These are phyloP conservation scores for Zootermopsis nevadensis DNA, from an alignment of 2,888 invertebrate species.

Conservation along the genomic window DNA sequence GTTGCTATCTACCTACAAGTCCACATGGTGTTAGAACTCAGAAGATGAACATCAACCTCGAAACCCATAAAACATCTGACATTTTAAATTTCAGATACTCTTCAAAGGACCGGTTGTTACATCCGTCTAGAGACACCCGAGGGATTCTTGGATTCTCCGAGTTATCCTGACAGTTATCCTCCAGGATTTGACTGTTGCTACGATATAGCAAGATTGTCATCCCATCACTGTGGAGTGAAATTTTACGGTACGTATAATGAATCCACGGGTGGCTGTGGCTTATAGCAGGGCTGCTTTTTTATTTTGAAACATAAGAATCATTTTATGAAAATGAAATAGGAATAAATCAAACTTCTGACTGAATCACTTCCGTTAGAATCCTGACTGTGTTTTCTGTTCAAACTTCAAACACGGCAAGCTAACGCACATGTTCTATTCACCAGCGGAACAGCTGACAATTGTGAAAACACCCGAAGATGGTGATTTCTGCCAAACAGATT, in stretches of 20 bases:
- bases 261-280: background rate
- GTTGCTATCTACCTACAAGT: no score
- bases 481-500: conserved; percentile 57
- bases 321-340: no score
- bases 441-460: conserved; percentile 57
- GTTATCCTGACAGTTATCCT: conserved; percentile 56
- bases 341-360: no score
- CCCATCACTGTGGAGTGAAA: conserved; percentile 56
- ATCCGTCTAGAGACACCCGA: conserved; percentile 54
- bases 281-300: no score
- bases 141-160: conserved; percentile 57
- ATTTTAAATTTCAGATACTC: conserved; percentile 1
- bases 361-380: no score
- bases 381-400: no score
- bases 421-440: no score
- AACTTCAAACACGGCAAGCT: no score
- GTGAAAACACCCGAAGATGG: conserved; percentile 54
- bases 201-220: conserved; percentile 56
- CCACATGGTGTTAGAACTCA: no score
- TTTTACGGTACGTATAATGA: conserved; percentile 55
- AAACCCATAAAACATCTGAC: no score
- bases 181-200: conserved; percentile 57
- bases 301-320: no score
- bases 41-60: no score
- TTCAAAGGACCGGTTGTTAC: conserved; percentile 54